Base-by-base conservation (phyloP, 2,797 vertebrate genomes). In the Anomalospiza imberbis region DNA sequence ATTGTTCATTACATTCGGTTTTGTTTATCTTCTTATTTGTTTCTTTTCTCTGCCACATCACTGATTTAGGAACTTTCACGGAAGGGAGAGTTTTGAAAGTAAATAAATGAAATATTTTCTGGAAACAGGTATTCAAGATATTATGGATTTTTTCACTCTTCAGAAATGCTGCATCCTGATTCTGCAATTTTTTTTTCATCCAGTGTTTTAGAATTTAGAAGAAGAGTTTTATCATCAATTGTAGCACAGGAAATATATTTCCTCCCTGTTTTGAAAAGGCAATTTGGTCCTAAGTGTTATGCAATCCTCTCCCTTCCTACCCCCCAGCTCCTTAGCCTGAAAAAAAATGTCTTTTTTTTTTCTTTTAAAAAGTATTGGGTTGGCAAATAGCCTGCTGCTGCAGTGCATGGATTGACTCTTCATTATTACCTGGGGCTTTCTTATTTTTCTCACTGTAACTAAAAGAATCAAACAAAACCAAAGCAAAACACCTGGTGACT, bases 301-400 rank as follows among this genome's bases (percentile, higher is more conserved):
- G 7, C 45, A 81, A 71, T 11, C 1, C 2, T 2, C 5, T 2
- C 8, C 3, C 31, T 40, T 12, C 32, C 13, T 20, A 18, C 20
- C 3, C 1, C 4, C 32, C 32, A 44, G 6, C 9, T 65, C 4
- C 38, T 70, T 40, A 60, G 22, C 32, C 38, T 87, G 48, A 73
- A 84, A 53, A 77, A 74, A 89, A 77, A 60, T 17, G 18, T 50
- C 0, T 55, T 87, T 80, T 47, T 68, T 74, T 68, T 74, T 61
- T 62, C 5, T 73, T 55, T 65, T 68, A 22, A 61, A 36, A 79
- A 60, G 19, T 19, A 47, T 44, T 29, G 18, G 6, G 6, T 75
- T 89, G 42, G 36, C 29, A 91, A 84, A 45, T 34, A 53, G 6
- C 21, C 21, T 84, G 19, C 6, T 66, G 24, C 60, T 76, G 34